These are phyloP conservation scores for Meiosimyza platycephala DNA, from an alignment of 2,888 invertebrate genomes.

Conservation along the genomic window DNA sequence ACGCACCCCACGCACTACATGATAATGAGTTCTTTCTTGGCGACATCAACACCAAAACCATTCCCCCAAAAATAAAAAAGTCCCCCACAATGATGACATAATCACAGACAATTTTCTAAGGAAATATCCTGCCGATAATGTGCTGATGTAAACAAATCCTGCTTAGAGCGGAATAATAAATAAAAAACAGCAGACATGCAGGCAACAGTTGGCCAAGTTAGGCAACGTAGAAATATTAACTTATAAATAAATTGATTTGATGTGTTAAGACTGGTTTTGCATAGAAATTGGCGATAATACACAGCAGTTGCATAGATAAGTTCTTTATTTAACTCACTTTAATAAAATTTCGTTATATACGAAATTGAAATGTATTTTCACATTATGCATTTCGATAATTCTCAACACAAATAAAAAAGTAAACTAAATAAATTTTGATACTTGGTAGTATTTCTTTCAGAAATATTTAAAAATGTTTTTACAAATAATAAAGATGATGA, in stretches of 20 bases:
- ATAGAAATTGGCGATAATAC: not conserved
- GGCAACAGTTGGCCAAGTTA: slow-evolving; percentile 22
- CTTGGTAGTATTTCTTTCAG: too few species aligned
- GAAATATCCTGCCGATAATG: slow-evolving; percentile 15
- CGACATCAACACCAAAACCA: not conserved
- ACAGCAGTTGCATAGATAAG: not conserved
- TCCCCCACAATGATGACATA: slow-evolving; percentile 14
- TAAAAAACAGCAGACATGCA: not conserved
- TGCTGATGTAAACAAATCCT: slow-evolving; percentile 20
- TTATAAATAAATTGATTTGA: slow-evolving; percentile 12
- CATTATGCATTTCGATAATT: too few species aligned
- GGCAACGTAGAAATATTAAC: slow-evolving; percentile 2
- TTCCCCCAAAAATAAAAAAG: not conserved
- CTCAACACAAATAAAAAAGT: too few species aligned
- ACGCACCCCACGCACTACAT: not conserved
- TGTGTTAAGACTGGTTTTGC: not conserved
- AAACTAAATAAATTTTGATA: too few species aligned
- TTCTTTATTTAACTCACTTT: not conserved
- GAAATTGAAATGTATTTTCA: too few species aligned
- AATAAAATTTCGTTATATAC: too few species aligned
- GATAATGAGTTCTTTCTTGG: slow-evolving; percentile 6
- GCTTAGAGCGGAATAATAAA: not conserved
- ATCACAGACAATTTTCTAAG: not conserved
- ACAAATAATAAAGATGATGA: too few species aligned
- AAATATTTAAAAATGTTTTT: too few species aligned